These are phyloP conservation scores for Agrotis clavis DNA, from an alignment of 2,888 invertebrate genomes.

Conservation along the genomic window DNA sequence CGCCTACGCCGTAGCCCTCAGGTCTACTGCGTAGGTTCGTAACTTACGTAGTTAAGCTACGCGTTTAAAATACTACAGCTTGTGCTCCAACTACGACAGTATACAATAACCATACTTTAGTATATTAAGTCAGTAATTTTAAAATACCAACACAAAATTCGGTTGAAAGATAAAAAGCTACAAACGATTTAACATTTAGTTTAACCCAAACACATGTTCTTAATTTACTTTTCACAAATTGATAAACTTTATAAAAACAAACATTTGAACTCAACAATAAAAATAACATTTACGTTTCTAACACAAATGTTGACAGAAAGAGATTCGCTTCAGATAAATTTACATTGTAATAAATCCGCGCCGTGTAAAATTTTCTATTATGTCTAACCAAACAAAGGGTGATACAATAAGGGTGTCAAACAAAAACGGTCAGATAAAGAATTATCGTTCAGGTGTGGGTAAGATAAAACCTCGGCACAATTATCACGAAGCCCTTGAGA, in stretches of 20 bases:
- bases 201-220: constrained; percentile 45
- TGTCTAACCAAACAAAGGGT: constrained; percentile 65
- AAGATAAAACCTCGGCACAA: constrained; percentile 42
- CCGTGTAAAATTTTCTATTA: constrained; percentile 67
- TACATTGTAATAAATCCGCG: constrained; percentile 66
- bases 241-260: constrained; percentile 50
- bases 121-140: background rate
- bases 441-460: constrained; percentile 50
- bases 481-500: constrained; percentile 60
- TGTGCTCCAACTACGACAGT: background rate
- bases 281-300: constrained; percentile 56
- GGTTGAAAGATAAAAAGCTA: constrained; percentile 2
- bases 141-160: background rate
- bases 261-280: constrained; percentile 45
- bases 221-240: constrained; percentile 53
- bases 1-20: constrained; percentile 57
- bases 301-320: constrained; percentile 65
- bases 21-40: constrained; percentile 48
- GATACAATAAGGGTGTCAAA: constrained; percentile 54
- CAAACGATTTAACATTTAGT: constrained; percentile 18
- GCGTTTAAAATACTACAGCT: background rate
- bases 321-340: constrained; percentile 67
- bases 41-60: constrained; percentile 51
- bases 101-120: background rate
- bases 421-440: constrained; percentile 61